These are phyloP conservation scores for Rousettus madagascariensis DNA, from an alignment of 2,797 vertebrate genomes.

Conservation along the genomic window DNA sequence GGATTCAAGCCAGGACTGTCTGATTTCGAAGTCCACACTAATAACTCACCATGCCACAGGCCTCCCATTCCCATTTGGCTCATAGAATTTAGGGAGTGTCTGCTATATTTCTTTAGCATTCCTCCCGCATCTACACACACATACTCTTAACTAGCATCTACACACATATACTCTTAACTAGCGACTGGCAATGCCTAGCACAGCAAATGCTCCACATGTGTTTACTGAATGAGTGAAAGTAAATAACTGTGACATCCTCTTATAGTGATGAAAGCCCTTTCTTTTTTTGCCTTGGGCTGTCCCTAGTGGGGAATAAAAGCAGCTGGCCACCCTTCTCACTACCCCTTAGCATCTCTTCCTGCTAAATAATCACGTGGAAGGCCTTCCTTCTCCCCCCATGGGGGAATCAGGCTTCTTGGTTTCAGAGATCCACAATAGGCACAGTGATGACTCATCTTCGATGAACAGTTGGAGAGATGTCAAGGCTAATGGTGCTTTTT, in stretches of 20 bases:
- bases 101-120: neutral
- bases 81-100: neutral
- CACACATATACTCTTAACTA: neutral
- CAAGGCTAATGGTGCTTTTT: neutral
- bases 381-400: neutral
- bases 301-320: neutral
- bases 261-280: neutral
- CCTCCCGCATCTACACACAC: neutral
- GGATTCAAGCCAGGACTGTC: neutral
- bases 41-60: neutral
- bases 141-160: neutral
- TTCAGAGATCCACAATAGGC: neutral
- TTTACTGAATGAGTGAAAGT: constrained; percentile 24
- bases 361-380: neutral
- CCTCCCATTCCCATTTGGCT: neutral
- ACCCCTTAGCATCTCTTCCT: neutral
- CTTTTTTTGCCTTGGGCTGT: neutral
- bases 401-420: constrained; percentile 22
- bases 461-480: neutral
- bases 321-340: neutral
- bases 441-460: neutral
- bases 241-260: constrained; percentile 11
- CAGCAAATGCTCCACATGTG: neutral
- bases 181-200: neutral
- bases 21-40: neutral